Evolutionary conservation across 2,888 invertebrate genomes (phyloP).

Genomic region (Synergus laeviventris): DNA sequence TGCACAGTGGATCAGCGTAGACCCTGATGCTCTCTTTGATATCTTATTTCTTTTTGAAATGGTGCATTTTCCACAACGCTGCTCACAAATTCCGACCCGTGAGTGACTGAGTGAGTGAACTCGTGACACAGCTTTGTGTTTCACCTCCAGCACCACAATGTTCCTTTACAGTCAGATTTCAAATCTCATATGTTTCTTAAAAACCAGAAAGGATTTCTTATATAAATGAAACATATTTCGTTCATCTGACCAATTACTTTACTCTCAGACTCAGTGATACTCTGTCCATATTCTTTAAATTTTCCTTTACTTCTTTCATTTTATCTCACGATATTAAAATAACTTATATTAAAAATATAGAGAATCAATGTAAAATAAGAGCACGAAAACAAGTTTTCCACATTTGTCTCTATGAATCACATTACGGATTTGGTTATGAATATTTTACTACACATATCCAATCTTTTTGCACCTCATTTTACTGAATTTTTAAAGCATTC

Average conservation of each 20-base stretch:
- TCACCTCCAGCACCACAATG: neutral
- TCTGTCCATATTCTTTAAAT: no score
- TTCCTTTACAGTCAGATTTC: slow-evolving; percentile 41
- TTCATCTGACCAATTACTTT: neutral
- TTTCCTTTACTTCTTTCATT: no score
- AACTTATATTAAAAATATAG: no score
- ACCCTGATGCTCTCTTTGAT: neutral
- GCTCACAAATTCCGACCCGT: neutral
- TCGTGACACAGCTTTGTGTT: neutral
- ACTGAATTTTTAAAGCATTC: neutral
- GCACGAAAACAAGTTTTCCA: neutral
- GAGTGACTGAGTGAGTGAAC: neutral
- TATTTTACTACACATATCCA: neutral
- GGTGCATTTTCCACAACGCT: slow-evolving; percentile 45
- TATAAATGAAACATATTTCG: neutral
- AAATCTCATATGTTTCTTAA: slow-evolving; percentile 29
- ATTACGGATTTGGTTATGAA: neutral
- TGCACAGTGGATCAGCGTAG: neutral
- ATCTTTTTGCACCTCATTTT: neutral
- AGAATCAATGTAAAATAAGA: neutral
- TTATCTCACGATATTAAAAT: no score
- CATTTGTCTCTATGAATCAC: neutral
- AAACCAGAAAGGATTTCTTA: neutral
- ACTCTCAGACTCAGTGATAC: neutral
- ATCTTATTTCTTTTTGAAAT: slow-evolving; percentile 46